Conservation (phyloP, 2,888 invertebrate genomes). For the Synergus japonicus region DNA sequence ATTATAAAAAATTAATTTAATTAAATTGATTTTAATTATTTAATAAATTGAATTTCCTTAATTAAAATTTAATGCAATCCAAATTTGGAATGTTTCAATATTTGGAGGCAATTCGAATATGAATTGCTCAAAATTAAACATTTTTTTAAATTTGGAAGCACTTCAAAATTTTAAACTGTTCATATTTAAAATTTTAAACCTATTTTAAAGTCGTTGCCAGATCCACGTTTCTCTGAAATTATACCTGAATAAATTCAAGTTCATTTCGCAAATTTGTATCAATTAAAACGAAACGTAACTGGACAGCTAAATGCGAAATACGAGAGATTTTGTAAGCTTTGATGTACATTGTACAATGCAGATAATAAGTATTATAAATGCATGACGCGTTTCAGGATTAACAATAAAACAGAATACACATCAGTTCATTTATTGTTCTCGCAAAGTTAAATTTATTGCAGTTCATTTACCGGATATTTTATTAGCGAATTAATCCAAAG, state of each 20-base stretch:
- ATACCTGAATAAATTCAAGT: not conserved
- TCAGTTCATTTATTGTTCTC: not conserved
- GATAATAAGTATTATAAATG: not conserved
- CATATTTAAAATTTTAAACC: too few species aligned
- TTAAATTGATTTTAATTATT: too few species aligned
- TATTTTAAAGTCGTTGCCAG: too few species aligned
- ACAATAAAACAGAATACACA: not conserved
- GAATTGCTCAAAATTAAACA: too few species aligned
- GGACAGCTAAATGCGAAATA: not conserved
- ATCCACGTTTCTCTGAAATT: too few species aligned
- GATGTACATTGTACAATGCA: not conserved
- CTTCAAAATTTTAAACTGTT: too few species aligned
- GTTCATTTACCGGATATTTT: not conserved
- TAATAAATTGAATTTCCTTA: too few species aligned
- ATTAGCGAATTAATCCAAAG: not conserved
- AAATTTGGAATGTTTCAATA: not conserved
- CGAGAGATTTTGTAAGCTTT: not conserved
- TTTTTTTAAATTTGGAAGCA: too few species aligned
- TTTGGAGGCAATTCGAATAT: too few species aligned
- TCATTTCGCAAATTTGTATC: not conserved
- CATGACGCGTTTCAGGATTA: not conserved
- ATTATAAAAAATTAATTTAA: too few species aligned
- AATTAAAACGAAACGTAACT: not conserved
- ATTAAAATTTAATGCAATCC: not conserved
- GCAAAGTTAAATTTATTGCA: not conserved